A percentile compares a stretch with the other conserved stretches of the same genome.
Evolutionary conservation across 2,888 invertebrate species (phyloP).

Genomic region (Sarcophaga variegata): DNA sequence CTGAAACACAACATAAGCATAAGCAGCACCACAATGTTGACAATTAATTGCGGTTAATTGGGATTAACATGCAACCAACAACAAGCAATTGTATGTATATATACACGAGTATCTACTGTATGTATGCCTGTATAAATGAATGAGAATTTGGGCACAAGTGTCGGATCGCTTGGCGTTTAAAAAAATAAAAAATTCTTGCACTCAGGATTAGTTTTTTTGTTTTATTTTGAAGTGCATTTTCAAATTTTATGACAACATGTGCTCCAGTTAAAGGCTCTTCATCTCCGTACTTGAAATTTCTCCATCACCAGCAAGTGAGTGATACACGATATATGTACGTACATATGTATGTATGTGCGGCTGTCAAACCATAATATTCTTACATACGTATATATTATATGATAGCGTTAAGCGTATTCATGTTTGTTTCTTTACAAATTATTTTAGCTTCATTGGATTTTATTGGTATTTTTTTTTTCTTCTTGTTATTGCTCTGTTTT

Average conservation of each 20-base stretch:
- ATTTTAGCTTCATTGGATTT: background rate
- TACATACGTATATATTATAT: slow-evolving; percentile 16
- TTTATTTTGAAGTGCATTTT: too few species aligned
- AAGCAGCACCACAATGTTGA: slow-evolving; percentile 56
- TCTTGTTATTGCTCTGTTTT: background rate
- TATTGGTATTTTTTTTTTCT: slow-evolving; percentile 1
- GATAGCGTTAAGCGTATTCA: background rate
- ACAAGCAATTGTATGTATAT: slow-evolving; percentile 31
- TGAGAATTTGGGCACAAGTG: too few species aligned
- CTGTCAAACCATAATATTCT: slow-evolving; percentile 36
- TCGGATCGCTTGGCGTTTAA: background rate
- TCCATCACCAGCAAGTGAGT: too few species aligned
- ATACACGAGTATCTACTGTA: background rate
- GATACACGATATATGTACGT: too few species aligned
- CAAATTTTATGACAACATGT: background rate
- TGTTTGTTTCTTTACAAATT: background rate
- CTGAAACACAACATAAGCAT: slow-evolving; percentile 1
- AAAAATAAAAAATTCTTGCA: too few species aligned
- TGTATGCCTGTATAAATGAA: background rate
- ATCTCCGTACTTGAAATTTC: background rate
- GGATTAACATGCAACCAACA: slow-evolving; percentile 70
- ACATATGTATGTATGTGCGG: too few species aligned
- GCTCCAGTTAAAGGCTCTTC: slow-evolving; percentile 32
- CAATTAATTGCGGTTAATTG: slow-evolving; percentile 74
- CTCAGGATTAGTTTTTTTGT: too few species aligned